A percentile compares a stretch with the other conserved stretches of the same genome.
These are phyloP conservation scores for Phorcus lineatus DNA, from an alignment of 2,888 invertebrate genomes.

Conservation along the genomic window DNA sequence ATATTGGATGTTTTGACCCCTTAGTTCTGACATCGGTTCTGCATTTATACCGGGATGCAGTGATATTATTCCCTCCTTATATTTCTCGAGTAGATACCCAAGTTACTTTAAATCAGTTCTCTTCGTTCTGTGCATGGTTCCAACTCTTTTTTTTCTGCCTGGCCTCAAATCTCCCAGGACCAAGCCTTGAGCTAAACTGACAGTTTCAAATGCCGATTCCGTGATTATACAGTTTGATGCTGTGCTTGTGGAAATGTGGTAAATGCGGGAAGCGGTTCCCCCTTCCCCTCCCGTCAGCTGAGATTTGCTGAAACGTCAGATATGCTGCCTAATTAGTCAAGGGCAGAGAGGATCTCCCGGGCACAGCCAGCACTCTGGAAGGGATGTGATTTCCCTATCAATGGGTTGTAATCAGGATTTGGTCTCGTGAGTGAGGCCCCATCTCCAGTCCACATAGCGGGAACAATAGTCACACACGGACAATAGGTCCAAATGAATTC, in stretches of 20 bases:
- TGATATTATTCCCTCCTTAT: no score
- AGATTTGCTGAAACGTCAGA: constrained; percentile 20
- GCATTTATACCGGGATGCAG: no score
- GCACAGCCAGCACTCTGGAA: neutral
- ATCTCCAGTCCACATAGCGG: neutral
- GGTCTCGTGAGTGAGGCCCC: constrained; percentile 4
- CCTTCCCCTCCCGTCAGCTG: neutral
- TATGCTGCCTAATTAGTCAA: constrained; percentile 9
- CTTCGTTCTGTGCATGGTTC: no score
- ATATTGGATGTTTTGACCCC: no score
- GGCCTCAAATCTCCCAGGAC: neutral
- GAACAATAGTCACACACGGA: neutral
- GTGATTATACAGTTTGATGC: neutral
- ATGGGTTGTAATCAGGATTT: constrained; percentile 11
- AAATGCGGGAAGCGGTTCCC: neutral
- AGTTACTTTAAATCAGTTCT: no score
- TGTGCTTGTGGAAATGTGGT: neutral
- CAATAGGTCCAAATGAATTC: constrained; percentile 20
- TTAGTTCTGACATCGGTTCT: no score
- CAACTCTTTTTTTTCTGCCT: no score
- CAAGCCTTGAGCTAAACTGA: neutral
- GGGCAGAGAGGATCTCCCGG: constrained; percentile 1
- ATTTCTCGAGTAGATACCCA: no score
- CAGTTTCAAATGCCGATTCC: neutral
- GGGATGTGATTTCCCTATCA: constrained; percentile 19